These are phyloP conservation scores for Drosophila pachea DNA, from an alignment of 1,140 invertebrate species.

Conservation along the genomic window DNA sequence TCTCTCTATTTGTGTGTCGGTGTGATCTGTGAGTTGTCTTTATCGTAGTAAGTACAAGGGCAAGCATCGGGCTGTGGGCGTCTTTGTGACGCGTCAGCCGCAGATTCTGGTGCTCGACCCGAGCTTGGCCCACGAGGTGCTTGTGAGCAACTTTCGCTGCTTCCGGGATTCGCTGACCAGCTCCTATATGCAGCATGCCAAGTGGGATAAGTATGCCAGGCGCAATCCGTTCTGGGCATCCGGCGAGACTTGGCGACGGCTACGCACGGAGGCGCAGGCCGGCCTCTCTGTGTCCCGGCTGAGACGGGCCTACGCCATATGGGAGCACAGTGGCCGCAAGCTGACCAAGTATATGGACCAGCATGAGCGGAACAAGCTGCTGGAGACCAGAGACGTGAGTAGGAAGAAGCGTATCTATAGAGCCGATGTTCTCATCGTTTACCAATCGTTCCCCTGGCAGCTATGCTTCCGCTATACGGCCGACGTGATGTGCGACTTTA, in stretches of 20 bases:
- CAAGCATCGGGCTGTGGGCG: conserved; percentile 72
- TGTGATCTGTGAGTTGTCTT: too few relatives aligned
- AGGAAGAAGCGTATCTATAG: too few relatives aligned
- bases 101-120: conserved; percentile 80
- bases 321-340: conserved; percentile 61
- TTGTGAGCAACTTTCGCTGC: conserved; percentile 79
- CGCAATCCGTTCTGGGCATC: conserved; percentile 79
- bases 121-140: conserved; percentile 79
- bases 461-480: conserved; percentile 78
- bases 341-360: conserved; percentile 40
- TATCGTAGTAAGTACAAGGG: conserved; percentile 46
- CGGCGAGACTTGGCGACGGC: conserved; percentile 80
- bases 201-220: conserved; percentile 77
- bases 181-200: conserved; percentile 53
- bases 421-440: too few relatives aligned
- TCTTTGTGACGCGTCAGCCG: conserved; percentile 79
- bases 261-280: conserved; percentile 80
- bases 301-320: conserved; percentile 58
- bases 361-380: conserved; percentile 21
- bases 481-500: conserved; percentile 80
- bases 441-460: conserved; percentile 17
- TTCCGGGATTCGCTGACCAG: conserved; percentile 74
- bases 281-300: conserved; percentile 79
- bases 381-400: conserved; percentile 70
- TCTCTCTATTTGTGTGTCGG: neutral